Base-by-base conservation (phyloP, 1,140 invertebrate genomes). In the Aricia agestis region DNA sequence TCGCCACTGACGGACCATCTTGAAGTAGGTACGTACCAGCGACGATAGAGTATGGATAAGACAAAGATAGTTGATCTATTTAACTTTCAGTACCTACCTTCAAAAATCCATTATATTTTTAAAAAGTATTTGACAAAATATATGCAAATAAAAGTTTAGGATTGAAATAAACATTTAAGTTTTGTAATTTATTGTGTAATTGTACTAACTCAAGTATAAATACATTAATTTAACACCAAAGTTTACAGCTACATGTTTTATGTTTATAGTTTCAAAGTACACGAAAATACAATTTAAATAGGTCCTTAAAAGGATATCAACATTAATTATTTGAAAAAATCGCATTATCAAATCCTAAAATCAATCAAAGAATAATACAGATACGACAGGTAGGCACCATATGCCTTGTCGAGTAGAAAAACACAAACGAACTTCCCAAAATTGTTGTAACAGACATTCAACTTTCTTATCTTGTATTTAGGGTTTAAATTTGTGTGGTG, bases 301-400 rank as follows among this genome's bases (percentile, higher is more conserved):
- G 6, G 11, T 13, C 45, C 45, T 52, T 13, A 52, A 52, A 52
- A 52, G 45, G 45, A 52, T 52, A 52, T 52, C 45, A 52, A 15
- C 45, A 52, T 52, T 52, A 52, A 13, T 52, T 52, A 19, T 19
- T 19, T 31, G 1, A 19, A 9, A 63, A 19, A 63, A 19, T 52
- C 71, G 75, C 72, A 67, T 75, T 87, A 87, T 87, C 84, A 71
- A 74, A 78, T 78, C 79, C 80, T 41, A 69, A 74, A 78, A 88
- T 86, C 83, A 85, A 86, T 84, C 74, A 73, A 83, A 79, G 79
- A 75, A 83, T 74, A 84, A 88, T 82, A 79, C 83, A 83, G 81
- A 83, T 82, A 88, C 79, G 84, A 90, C 87, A 87, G 85, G 87
- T 87, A 87, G 82, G 73, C 78, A 73, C 79, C 71, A 78, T 74